Evolutionary conservation across 2,797 vertebrate genomes (phyloP).

Genomic region (Ctenopoma kingsleyae): DNA sequence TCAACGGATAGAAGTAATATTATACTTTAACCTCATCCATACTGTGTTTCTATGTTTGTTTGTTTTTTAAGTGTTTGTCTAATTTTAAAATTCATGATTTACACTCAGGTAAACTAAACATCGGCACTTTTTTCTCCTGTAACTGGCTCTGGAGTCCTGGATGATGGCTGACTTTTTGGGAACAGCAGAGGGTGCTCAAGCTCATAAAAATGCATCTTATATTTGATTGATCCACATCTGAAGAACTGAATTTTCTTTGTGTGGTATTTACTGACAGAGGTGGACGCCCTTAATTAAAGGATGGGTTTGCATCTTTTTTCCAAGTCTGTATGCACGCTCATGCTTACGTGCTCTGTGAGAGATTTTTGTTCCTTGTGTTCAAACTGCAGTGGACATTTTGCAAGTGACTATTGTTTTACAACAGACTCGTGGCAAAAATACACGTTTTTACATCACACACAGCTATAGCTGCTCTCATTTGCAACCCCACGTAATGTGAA

Average conservation of each 20-base stretch:
- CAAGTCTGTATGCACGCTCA: no score
- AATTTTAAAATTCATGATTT: constrained; percentile 24
- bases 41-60: not conserved
- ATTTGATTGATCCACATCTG: no score
- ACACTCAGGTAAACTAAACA: constrained; percentile 20
- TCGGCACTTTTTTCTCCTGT: not conserved
- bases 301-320: not conserved
- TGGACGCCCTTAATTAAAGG: not conserved
- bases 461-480: no score
- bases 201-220: not conserved
- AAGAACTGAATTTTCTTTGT: not conserved
- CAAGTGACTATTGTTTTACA: no score
- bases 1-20: not conserved
- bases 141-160: no score
- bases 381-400: no score
- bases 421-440: no score
- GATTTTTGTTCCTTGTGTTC: no score
- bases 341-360: not conserved
- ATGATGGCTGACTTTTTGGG: not conserved
- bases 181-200: constrained; percentile 60
- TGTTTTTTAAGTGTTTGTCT: not conserved
- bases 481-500: not conserved
- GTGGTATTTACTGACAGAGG: not conserved
- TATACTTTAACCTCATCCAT: not conserved
- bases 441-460: no score